Conservation (phyloP, 2,888 invertebrate species). For the Diabrotica balteata region DNA sequence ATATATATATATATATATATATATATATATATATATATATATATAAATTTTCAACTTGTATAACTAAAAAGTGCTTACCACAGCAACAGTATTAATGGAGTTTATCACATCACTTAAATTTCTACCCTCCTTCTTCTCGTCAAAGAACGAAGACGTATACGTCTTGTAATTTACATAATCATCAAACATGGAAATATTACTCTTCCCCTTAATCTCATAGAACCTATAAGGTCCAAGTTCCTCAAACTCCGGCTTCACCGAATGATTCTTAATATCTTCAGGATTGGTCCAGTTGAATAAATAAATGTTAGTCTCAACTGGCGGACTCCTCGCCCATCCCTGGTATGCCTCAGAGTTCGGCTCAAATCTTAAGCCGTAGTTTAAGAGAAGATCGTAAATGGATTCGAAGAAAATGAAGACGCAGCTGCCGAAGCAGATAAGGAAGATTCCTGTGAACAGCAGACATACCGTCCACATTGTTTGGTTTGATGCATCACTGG, state of each 20-base stretch:
- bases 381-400: conserved; percentile 47
- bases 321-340: conserved; percentile 55
- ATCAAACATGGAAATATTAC: conserved; percentile 77
- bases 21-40: too few relatives aligned
- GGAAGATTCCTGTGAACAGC: conserved; percentile 48
- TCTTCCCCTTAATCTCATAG: conserved; percentile 73
- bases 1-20: too few relatives aligned
- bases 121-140: conserved; percentile 70
- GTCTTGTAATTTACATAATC: conserved; percentile 76
- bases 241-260: conserved; percentile 65
- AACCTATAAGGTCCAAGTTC: conserved; percentile 72
- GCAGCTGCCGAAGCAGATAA: conserved; percentile 49
- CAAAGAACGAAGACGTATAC: conserved; percentile 73
- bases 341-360: conserved; percentile 48
- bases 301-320: conserved; percentile 53
- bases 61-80: conserved; percentile 64
- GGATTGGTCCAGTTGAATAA: conserved; percentile 59
- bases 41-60: too few relatives aligned
- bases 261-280: conserved; percentile 64
- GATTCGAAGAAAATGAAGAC: conserved; percentile 51
- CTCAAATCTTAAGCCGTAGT: conserved; percentile 45
- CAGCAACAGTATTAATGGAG: conserved; percentile 78
- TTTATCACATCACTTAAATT: conserved; percentile 73
- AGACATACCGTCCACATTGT: conserved; percentile 44
- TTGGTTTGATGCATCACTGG: conserved; percentile 42